Evolutionary conservation across 2,888 invertebrate genomes (phyloP), one percentile per base, ranked within the genome.

Genomic region (Sinelater perroti): DNA sequence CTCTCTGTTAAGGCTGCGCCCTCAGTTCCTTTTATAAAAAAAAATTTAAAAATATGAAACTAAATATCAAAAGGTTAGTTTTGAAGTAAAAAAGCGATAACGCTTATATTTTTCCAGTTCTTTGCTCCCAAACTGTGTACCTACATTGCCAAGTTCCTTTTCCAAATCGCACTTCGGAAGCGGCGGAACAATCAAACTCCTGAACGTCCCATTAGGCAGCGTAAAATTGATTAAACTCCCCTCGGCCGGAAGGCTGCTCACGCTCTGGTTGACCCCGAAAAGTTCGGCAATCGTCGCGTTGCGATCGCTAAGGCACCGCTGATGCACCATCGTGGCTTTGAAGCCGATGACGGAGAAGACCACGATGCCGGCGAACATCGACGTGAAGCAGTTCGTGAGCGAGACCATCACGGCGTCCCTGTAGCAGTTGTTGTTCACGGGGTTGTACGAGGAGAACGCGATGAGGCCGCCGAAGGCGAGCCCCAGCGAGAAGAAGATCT

Each of bases 401-500:
- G 95, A 95, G 24, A 97, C 95, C 80, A 93, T 87, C 49, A 96
- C 86, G 4, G 96, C 95, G 76, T 97, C 97, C 63, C 95, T 84
- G 73, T 93, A 95, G 76, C 95, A 96, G 78, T 97, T 96, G 77
- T 97, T 97, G 75, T 96, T 95, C 1, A 95, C 93, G 0, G 96
- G 95, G 79, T 97, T 97, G 80, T 97, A 97, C 0, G 97, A 97
- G 0, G 94, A 93, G 75, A 97, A 97, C 0, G 97, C 97, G 60
- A 97, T 97, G 26, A 97, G 81, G 5, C 97, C 97, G 7, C 97
- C 97, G 70, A 97, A 97, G 1, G 96, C 97, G 42, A 97, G 80
- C 5, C 97, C 97, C 59, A 97, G 84, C 0, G 96, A 97, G 79
- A 97, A 97, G 81, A 97, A 97, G 70, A 97, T 97, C 78, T 97